Evolutionary conservation across 2,888 invertebrate species (phyloP).

Genomic region (Athalia cordata): DNA sequence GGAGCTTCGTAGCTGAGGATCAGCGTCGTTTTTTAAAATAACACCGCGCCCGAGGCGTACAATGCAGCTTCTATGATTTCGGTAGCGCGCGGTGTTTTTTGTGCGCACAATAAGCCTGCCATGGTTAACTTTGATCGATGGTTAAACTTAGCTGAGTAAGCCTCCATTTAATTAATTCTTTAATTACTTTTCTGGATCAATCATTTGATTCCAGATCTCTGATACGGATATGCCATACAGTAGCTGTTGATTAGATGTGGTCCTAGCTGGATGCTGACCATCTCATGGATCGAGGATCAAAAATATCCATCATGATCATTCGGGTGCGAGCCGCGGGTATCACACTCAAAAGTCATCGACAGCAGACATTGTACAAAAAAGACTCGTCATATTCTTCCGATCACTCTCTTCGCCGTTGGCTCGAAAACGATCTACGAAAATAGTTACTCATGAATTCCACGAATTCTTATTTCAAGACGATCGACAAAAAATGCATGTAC

Average conservation of each 20-base stretch:
- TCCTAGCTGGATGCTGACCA: conserved; percentile 3
- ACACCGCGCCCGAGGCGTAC: conserved; percentile 52
- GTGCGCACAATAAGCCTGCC: conserved; percentile 62
- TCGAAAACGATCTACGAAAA: too few relatives aligned
- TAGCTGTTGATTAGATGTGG: conserved; percentile 52
- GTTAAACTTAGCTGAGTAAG: conserved; percentile 71
- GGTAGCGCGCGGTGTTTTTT: conserved; percentile 65
- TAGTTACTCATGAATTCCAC: too few relatives aligned
- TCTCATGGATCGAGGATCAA: conserved; percentile 22
- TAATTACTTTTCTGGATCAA: conserved; percentile 66
- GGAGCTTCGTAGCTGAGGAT: not conserved
- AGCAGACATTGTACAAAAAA: too few relatives aligned
- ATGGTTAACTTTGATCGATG: conserved; percentile 67
- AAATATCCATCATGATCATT: conserved; percentile 3
- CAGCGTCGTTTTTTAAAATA: conserved; percentile 52
- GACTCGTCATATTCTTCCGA: too few relatives aligned
- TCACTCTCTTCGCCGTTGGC: too few relatives aligned
- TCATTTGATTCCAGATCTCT: conserved; percentile 56
- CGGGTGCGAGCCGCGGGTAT: too few relatives aligned
- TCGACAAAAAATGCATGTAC: too few relatives aligned
- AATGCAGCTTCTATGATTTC: conserved; percentile 66
- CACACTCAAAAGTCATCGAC: too few relatives aligned
- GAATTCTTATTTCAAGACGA: not conserved
- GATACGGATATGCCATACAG: conserved; percentile 59
- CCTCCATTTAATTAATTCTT: conserved; percentile 71